These are phyloP conservation scores for Rhinogobio ventralis DNA, from an alignment of 2,797 vertebrate species.

Conservation along the genomic window DNA sequence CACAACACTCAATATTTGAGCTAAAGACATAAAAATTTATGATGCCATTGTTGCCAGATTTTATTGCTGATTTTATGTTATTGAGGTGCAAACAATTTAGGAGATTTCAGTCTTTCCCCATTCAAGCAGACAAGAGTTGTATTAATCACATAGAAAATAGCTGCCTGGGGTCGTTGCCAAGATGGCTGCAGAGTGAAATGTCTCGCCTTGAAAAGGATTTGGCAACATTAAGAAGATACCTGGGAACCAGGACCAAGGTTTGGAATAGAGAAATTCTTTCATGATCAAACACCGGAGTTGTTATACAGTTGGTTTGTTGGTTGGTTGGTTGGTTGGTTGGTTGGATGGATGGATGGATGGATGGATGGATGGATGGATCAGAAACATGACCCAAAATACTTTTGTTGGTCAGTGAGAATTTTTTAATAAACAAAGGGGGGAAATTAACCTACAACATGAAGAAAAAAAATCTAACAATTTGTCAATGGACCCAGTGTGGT, in stretches of 20 bases:
- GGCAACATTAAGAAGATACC: conserved; percentile 1
- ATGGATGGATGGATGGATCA: no score
- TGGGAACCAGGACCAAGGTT: background rate
- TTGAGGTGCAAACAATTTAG: conserved; percentile 8
- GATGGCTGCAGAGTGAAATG: conserved; percentile 13
- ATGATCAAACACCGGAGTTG: background rate
- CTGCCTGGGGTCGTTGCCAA: conserved; percentile 10
- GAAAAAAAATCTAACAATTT: background rate
- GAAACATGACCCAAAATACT: no score
- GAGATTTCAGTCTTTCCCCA: background rate
- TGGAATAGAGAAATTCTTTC: background rate
- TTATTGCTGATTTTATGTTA: conserved; percentile 8
- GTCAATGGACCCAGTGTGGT: background rate
- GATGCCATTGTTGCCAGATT: conserved; percentile 13
- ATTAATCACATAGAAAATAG: conserved; percentile 27
- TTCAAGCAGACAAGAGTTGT: conserved; percentile 20
- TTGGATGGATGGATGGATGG: no score
- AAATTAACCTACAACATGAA: no score
- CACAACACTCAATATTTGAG: conserved; percentile 11
- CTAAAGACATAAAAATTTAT: background rate
- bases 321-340: background rate
- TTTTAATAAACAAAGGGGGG: background rate
- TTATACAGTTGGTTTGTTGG: no score
- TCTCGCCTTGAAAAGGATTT: conserved; percentile 6
- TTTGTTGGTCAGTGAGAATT: no score